Conservation (phyloP, 1,140 invertebrate genomes). For the Diabrotica virgifera region DNA sequence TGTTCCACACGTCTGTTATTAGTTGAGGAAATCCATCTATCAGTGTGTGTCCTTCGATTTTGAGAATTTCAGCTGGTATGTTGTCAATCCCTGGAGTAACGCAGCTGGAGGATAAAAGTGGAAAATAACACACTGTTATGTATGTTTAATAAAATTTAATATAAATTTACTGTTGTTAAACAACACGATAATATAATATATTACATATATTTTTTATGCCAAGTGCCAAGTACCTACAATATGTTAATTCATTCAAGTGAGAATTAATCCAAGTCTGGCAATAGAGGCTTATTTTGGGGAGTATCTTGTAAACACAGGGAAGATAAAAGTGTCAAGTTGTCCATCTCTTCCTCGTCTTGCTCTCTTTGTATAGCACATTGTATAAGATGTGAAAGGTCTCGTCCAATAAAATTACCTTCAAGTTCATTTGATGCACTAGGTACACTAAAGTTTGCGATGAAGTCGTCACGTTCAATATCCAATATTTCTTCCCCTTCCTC, state of each 20-base stretch:
- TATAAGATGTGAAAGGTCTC: conserved; percentile 25
- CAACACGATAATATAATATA: no score
- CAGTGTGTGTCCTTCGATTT: no score
- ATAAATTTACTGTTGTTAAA: no score
- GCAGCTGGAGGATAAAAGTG: no score
- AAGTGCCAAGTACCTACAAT: no score
- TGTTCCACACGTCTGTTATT: no score
- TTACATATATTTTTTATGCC: no score
- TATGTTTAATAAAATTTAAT: no score
- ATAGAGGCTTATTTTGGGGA: conserved; percentile 17
- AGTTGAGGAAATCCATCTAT: no score
- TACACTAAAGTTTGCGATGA: conserved; percentile 22
- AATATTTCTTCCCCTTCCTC: conserved; percentile 42
- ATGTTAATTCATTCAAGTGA: neutral
- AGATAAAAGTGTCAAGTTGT: conserved; percentile 44
- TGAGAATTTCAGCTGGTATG: no score
- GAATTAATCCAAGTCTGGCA: conserved; percentile 11
- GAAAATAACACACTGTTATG: no score
- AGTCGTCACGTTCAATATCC: conserved; percentile 30
- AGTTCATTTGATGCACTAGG: conserved; percentile 21
- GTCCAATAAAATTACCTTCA: conserved; percentile 26
- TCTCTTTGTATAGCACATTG: conserved; percentile 26
- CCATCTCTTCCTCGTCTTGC: conserved; percentile 46
- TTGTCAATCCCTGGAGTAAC: no score
- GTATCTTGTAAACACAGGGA: conserved; percentile 41